Evolutionary conservation across 2,888 invertebrate genomes (phyloP), one percentile per base, ranked within the genome.

Genomic region (Perizoma flavofasciatum): DNA sequence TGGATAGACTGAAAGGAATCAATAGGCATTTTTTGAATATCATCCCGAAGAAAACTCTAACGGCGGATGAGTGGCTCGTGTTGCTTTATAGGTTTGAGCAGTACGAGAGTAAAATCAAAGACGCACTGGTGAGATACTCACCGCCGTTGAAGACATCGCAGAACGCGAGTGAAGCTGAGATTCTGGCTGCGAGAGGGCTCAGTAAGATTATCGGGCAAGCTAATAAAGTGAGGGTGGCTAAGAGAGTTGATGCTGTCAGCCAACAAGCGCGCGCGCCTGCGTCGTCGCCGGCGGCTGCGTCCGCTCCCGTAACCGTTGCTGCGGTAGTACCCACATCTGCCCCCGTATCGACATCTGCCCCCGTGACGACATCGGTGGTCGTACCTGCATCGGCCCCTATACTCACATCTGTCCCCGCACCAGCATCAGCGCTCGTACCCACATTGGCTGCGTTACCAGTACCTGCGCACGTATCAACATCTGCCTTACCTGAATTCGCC

Each of bases 181-280:
- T 92, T 0, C 41, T 92, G 51, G 92, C 88, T 0, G 92, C 89
- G 0, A 92, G 86, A 66, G 90, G 90, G 0, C 70, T 92, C 0
- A 89, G 91, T 55, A 92, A 91, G 61, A 88, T 92, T 0, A 92
- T 92, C 43, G 85, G 83, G 0, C 87, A 88, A 66, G 82, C 87
- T 0, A 89, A 82, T 0, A 89, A 82, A 45, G 68, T 77, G 0
- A 70, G 73, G 3, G 71, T 72, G 0, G 77, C 75, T 0, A 85
- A 82, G 47, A 85, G 83, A 65, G 61, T 72, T 0, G 83, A 73
- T 10, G 70, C 74, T 0, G 37, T 37, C 1, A 44, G 46, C 35
- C 41, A 83, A 66, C 64, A 71, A 0, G 61, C 60, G 6, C 35
- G 33, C 8, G 44, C 1, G 3, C 22, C 22, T 22, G 22, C 22